These are phyloP conservation scores for Tenthredo amoena DNA, from an alignment of 2,888 invertebrate genomes.

Conservation along the genomic window DNA sequence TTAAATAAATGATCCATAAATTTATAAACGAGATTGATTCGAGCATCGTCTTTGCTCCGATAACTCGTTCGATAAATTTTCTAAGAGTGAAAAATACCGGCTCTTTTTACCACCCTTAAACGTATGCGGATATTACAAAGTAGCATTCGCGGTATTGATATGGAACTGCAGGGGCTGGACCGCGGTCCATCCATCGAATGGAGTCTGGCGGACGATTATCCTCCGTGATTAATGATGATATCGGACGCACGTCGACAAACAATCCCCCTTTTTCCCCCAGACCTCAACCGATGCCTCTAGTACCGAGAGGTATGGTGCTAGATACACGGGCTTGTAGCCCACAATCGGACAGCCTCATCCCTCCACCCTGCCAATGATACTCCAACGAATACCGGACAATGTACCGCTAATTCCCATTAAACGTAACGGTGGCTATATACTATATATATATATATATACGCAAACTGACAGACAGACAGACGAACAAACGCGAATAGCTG, in stretches of 20 bases:
- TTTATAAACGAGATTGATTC: background rate
- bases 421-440: conserved; percentile 60
- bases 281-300: conserved; percentile 65
- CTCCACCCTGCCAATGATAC: background rate
- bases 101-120: background rate
- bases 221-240: conserved; percentile 71
- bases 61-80: background rate
- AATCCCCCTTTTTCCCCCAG: conserved; percentile 55
- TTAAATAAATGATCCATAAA: background rate
- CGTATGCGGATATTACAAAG: background rate
- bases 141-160: background rate
- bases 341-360: background rate
- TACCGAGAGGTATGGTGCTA: background rate
- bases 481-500: background rate
- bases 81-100: too few species aligned
- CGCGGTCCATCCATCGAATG: conserved; percentile 18
- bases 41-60: background rate
- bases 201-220: conserved; percentile 71
- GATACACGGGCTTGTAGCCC: background rate
- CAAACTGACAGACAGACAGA: background rate
- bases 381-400: conserved; percentile 71
- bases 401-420: conserved; percentile 77
- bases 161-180: background rate
- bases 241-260: conserved; percentile 76
- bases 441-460: too few species aligned